These are phyloP conservation scores for Pelochelys cantorii DNA, from an alignment of 2,797 vertebrate species.

Conservation along the genomic window DNA sequence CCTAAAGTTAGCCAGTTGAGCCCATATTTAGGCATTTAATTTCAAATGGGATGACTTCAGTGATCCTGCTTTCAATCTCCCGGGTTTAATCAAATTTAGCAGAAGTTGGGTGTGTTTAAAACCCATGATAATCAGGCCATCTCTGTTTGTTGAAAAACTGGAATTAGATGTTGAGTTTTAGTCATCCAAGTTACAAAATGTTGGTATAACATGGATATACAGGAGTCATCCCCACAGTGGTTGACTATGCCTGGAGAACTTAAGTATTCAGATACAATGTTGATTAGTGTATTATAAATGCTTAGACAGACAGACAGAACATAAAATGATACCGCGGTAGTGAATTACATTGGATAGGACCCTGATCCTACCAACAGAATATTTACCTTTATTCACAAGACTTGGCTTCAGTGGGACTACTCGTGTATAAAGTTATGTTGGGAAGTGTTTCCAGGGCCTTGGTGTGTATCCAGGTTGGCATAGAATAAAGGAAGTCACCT, in stretches of 20 bases:
- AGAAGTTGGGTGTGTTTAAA: background rate
- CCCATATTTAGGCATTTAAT: background rate
- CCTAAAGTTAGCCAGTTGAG: background rate
- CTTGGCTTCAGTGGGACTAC: background rate
- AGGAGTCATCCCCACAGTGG: background rate
- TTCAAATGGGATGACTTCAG: background rate
- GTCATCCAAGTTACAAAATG: background rate
- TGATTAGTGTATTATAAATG: background rate
- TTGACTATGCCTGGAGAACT: background rate
- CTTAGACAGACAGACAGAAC: background rate
- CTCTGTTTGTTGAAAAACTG: background rate
- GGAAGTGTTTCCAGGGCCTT: background rate
- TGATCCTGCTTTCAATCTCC: background rate
- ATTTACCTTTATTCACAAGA: background rate
- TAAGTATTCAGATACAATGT: background rate
- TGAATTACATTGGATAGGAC: background rate
- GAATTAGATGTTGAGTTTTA: background rate
- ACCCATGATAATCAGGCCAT: background rate
- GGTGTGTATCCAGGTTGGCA: background rate
- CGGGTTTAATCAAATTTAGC: background rate
- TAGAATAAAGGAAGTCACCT: background rate
- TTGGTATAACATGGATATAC: background rate
- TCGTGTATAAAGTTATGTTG: background rate
- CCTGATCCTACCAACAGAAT: background rate
- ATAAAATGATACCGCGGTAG: background rate